Percentiles rank a stretch among this genome's conserved stretches.
These are phyloP conservation scores for Penaeus chinensis DNA, from an alignment of 1,140 invertebrate species.

Conservation along the genomic window DNA sequence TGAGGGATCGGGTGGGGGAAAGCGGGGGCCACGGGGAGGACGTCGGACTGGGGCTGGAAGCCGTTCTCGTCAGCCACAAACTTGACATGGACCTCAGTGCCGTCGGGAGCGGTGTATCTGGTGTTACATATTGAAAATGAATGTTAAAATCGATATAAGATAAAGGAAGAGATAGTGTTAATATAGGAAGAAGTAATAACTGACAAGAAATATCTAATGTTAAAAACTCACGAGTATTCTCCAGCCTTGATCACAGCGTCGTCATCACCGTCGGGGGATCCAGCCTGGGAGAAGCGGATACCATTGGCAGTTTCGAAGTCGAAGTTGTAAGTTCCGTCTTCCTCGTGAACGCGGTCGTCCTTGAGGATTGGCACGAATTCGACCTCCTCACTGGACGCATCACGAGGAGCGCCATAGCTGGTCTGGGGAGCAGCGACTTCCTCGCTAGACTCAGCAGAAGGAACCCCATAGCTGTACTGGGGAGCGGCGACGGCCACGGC, in stretches of 20 bases:
- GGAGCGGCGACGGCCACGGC: conserved; percentile 8
- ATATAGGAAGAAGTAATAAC: background rate
- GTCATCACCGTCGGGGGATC: conserved; percentile 1
- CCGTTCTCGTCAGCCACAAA: no score
- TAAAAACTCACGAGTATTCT: conserved; percentile 25
- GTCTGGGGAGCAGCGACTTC: background rate
- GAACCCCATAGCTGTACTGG: background rate
- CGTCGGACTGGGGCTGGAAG: no score
- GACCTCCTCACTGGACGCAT: background rate
- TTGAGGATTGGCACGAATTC: conserved; percentile 23
- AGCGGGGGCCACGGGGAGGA: no score
- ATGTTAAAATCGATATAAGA: no score
- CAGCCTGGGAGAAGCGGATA: conserved; percentile 1
- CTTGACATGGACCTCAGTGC: no score
- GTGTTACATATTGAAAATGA: no score
- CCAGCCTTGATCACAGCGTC: conserved; percentile 3
- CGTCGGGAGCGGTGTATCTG: no score
- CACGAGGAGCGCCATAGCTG: conserved; percentile 6
- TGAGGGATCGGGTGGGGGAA: no score
- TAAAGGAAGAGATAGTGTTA: no score
- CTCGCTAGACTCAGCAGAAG: no score
- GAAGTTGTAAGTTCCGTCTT: conserved; percentile 19
- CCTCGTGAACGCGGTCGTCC: conserved; percentile 30
- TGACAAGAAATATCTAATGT: no score
- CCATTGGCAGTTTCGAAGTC: conserved; percentile 24